phyloP scores from a whole-genome alignment of 64 coral and sea anemone species.

The Astreopora myriophthalma region DNA sequence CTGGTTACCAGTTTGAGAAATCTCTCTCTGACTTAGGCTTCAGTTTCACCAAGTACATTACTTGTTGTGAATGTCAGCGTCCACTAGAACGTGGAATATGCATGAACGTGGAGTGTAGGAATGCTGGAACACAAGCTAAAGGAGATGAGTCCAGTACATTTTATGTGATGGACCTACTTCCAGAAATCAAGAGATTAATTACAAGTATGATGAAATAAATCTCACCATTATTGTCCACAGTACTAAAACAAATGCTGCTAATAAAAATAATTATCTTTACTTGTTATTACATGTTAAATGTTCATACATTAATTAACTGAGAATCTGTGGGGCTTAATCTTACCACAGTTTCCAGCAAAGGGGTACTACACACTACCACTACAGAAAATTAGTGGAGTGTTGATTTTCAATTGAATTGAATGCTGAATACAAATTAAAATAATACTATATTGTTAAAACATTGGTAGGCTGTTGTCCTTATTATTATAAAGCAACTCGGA shows the following conservation, averaged over 20 bases:
- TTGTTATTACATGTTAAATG: no score
- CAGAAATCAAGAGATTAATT: constrained; percentile 60
- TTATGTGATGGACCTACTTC: constrained; percentile 62
- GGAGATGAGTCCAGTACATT: constrained; percentile 63
- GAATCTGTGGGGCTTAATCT: no score
- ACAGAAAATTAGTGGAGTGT: no score
- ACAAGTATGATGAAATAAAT: constrained; percentile 14
- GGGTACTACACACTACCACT: no score
- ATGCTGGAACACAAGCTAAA: constrained; percentile 27
- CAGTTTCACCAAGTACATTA: constrained; percentile 46
- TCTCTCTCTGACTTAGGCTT: constrained; percentile 43
- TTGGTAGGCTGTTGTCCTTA: no score
- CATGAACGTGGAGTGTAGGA: constrained; percentile 33
- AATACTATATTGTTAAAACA: no score
- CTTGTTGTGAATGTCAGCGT: constrained; percentile 61
- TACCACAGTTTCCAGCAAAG: no score
- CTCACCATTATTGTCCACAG: no score
- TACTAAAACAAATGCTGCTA: background rate
- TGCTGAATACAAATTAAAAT: no score
- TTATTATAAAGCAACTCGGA: no score
- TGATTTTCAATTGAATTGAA: no score
- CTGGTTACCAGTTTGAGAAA: constrained; percentile 70
- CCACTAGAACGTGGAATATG: constrained; percentile 57
- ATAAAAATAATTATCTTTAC: no score
- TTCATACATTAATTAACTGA: background rate